Conservation (phyloP, 2,113 vertebrate genomes). For the Leptobrachium ailaonicum region DNA sequence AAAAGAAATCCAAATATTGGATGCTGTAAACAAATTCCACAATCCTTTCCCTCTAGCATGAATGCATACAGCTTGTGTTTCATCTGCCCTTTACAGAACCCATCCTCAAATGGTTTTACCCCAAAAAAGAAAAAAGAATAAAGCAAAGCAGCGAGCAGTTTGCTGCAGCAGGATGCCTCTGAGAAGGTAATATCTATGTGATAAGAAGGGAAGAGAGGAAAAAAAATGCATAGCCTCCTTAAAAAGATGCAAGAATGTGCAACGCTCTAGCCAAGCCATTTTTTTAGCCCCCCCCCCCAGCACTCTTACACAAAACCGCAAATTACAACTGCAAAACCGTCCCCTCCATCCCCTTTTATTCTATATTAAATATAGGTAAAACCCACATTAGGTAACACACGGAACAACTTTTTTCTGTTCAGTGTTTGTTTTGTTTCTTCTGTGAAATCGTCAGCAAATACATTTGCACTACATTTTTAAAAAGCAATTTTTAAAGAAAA, state of each 20-base stretch:
- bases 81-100: slow-evolving; percentile 68
- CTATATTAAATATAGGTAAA: slow-evolving; percentile 24
- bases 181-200: slow-evolving; percentile 67
- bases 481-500: not conserved
- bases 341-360: not conserved
- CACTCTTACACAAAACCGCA: slow-evolving; percentile 51
- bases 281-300: slow-evolving; percentile 26
- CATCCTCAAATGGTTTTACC: slow-evolving; percentile 62
- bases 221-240: slow-evolving; percentile 64
- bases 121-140: slow-evolving; percentile 51
- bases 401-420: too few relatives aligned
- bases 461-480: slow-evolving; percentile 56
- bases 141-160: slow-evolving; percentile 68
- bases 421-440: slow-evolving; percentile 56
- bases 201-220: slow-evolving; percentile 61
- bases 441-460: slow-evolving; percentile 65
- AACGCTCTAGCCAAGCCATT: slow-evolving; percentile 57
- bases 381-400: too few relatives aligned
- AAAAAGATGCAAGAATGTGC: slow-evolving; percentile 62
- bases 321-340: slow-evolving; percentile 60
- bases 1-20: slow-evolving; percentile 86
- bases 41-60: slow-evolving; percentile 75
- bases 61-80: slow-evolving; percentile 60
- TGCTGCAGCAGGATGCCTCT: slow-evolving; percentile 66
- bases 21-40: slow-evolving; percentile 87